Percentiles rank a stretch among this genome's conserved stretches.
These are phyloP conservation scores for Agrochola circellaris DNA, from an alignment of 2,888 invertebrate genomes.

Conservation along the genomic window DNA sequence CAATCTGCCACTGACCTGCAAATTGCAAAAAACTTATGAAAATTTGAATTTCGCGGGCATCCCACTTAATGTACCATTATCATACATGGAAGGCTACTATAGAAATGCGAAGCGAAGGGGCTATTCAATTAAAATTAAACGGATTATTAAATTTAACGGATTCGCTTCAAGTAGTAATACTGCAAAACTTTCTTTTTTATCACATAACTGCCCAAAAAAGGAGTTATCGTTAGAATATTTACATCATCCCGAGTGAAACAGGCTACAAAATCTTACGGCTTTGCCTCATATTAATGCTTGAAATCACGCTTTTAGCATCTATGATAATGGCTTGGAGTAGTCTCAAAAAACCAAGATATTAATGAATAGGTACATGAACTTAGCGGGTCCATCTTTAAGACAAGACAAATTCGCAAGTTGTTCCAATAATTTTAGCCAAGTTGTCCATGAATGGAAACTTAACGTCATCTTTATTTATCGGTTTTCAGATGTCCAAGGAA, in stretches of 20 bases:
- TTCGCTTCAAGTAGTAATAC: background rate
- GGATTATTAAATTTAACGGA: too few relatives aligned
- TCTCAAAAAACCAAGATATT: background rate
- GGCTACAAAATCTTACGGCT: too few relatives aligned
- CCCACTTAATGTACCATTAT: background rate
- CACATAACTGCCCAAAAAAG: too few relatives aligned
- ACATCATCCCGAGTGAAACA: too few relatives aligned
- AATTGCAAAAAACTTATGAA: too few relatives aligned
- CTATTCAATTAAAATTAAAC: too few relatives aligned
- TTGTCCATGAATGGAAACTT: background rate
- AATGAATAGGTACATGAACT: background rate
- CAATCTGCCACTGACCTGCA: too few relatives aligned
- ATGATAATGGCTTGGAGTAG: background rate
- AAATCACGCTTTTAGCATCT: too few relatives aligned
- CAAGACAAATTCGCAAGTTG: background rate
- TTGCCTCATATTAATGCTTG: background rate
- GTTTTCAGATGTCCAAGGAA: conserved; percentile 95
- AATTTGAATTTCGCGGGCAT: too few relatives aligned
- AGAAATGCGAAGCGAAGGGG: background rate
- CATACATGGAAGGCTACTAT: background rate
- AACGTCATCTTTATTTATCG: background rate
- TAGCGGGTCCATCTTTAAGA: conserved; percentile 1
- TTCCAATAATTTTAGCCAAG: background rate
- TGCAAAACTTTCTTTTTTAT: background rate
- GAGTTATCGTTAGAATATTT: too few relatives aligned